Evolutionary conservation across 2,888 invertebrate genomes (phyloP), one percentile per base, ranked within the genome.

Genomic region (Rotaria macrura): DNA sequence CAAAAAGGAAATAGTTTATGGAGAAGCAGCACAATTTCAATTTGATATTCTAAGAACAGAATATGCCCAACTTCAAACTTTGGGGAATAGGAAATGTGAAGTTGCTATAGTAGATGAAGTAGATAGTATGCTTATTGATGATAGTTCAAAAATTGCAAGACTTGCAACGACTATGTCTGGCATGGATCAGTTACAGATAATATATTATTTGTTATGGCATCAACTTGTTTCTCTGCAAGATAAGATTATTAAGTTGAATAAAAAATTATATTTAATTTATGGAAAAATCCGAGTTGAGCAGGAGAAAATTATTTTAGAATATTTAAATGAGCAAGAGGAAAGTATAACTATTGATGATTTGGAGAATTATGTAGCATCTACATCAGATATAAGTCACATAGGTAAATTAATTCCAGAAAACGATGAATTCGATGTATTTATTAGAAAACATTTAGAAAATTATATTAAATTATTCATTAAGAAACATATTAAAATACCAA

Each of bases 61-160:
- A 47, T 87, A 85, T 57, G 55, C 54, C 40, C 54, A 40, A 23
- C n/a, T 85, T 29, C 65, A 49, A n/a, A 87, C 85, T 25, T 55
- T 84, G 23, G 87, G 87, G 12, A n/a, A n/a, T 34, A 3, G 87
- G 25, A 47, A 49, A 49, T 84, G 84, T 52, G n/a, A 49, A 38
- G 54, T 72, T 23, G 84, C 85, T 23, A 87, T 87, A n/a, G 83
- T 87, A 7, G 87, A 87, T 83, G 87, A 87, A 43, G 87, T 87
- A 23, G 87, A 87, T 72, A 47, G 38, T n/a, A n/a, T n/a, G n/a
- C n/a, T n/a, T n/a, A n/a, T n/a, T n/a, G n/a, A n/a, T n/a, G n/a
- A n/a, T n/a, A n/a, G n/a, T n/a, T n/a, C n/a, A n/a, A n/a, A n/a
- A n/a, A n/a, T n/a, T n/a, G n/a, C n/a, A n/a, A n/a, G 87, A 87